A percentile compares a stretch with the other conserved stretches of the same genome.
phyloP scores from a whole-genome alignment of 2,888 invertebrate species.

The Smittia sp. region DNA sequence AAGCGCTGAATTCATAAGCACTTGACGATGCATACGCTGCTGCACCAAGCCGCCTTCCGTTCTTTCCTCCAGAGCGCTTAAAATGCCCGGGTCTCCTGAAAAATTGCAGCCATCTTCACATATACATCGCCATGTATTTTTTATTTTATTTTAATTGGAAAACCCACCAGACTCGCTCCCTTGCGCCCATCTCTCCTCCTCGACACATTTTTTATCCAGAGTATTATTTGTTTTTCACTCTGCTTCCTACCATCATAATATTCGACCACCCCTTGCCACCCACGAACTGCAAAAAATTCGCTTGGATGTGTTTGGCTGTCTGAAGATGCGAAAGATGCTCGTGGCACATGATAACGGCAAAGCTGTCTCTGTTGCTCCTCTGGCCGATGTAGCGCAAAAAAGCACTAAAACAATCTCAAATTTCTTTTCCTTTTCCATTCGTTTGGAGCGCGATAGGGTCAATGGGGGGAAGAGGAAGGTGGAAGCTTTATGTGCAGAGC shows the following conservation, averaged over 20 bases:
- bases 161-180: slow-evolving; percentile 11
- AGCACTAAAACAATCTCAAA: slow-evolving; percentile 41
- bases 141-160: slow-evolving; percentile 41
- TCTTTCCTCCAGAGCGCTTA: neutral
- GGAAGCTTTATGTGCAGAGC: no score
- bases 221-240: neutral
- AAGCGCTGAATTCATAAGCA: slow-evolving; percentile 24
- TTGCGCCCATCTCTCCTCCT: neutral
- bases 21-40: slow-evolving; percentile 24
- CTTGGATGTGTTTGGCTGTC: slow-evolving; percentile 35
- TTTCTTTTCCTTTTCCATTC: slow-evolving; percentile 6
- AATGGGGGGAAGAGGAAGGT: no score
- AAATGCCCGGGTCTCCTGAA: slow-evolving; percentile 41
- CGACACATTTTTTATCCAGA: slow-evolving; percentile 26
- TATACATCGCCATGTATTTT: slow-evolving; percentile 23
- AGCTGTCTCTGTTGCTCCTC: slow-evolving; percentile 25
- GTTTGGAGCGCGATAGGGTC: no score
- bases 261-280: neutral
- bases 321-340: slow-evolving; percentile 32
- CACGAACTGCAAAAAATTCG: neutral
- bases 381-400: neutral
- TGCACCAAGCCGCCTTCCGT: neutral
- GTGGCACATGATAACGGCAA: slow-evolving; percentile 28
- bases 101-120: slow-evolving; percentile 31
- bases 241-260: neutral